Evolutionary conservation across 1,140 invertebrate genomes (phyloP), one percentile per base, ranked within the genome.

Genomic region (Tribolium castaneum): DNA sequence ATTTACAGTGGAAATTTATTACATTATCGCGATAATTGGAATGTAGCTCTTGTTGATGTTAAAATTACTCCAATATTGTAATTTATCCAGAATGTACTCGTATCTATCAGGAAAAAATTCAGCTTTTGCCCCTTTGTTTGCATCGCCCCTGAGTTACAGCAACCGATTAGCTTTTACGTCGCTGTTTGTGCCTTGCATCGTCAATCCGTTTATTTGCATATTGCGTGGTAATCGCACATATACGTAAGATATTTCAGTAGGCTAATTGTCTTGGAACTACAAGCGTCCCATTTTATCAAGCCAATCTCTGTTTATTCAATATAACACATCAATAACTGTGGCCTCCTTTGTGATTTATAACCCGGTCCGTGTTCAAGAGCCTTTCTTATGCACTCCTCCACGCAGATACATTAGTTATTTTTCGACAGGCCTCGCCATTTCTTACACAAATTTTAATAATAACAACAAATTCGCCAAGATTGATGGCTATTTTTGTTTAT

Each of bases 341-440:
- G 59, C 59, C 59, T 66, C 45, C 59, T 35, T 35, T 35, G 14
- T 66, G 59, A 66, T 66, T 66, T 66, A 66, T 66, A 66, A 39
- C 59, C 3, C n/a, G 12, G n/a, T 10, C n/a, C 14, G 25, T 30
- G 56, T 66, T 66, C 59, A 30, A 62, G 56, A 30, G 59, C 59
- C 13, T 35, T 66, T 66, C 59, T 66, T 66, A 66, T 66, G 34
- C 59, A 66, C 12, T 66, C 45, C 13, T 25, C 25, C 59, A 35
- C 59, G n/a, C 59, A 66, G 7, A 66, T 66, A 66, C 59, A 66
- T 66, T 66, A 66, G 59, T 66, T 66, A 66, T 66, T 35, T 66
- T 25, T 66, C 59, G 59, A 66, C 59, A 66, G 12, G 12, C 59
- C 19, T 13, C 0, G n/a, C 10, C 19, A 66, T 66, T 62, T 62